Evolutionary conservation across 2,888 invertebrate genomes (phyloP).

Genomic region (Heliothis peltigera): DNA sequence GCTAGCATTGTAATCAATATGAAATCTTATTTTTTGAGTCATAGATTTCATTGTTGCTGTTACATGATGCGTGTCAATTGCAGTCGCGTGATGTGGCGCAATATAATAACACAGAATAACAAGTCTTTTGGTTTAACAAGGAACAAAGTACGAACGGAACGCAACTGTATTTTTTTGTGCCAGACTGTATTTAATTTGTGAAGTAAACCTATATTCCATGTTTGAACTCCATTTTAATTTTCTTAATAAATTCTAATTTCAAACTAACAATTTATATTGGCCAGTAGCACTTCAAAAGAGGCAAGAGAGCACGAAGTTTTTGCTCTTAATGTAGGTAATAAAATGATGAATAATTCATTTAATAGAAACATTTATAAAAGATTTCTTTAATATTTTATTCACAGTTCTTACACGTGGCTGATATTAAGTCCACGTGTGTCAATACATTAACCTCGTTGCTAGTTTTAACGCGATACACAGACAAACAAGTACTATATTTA

Average conservation of each 20-base stretch:
- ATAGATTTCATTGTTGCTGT: constrained; percentile 49
- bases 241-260: neutral
- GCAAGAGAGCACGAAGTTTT: neutral
- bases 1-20: constrained; percentile 31
- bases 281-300: neutral
- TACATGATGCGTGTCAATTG: constrained; percentile 12
- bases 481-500: neutral
- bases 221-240: neutral
- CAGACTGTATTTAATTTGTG: neutral
- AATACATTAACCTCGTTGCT: constrained; percentile 34
- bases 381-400: constrained; percentile 23
- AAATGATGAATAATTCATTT: constrained; percentile 28
- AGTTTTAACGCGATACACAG: constrained; percentile 11
- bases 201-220: neutral
- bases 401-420: constrained; percentile 30
- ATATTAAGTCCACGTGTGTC: constrained; percentile 38
- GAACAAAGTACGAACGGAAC: neutral
- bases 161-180: neutral
- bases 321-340: neutral
- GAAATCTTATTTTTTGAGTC: constrained; percentile 35
- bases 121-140: constrained; percentile 17
- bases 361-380: constrained; percentile 28
- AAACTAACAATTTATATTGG: neutral
- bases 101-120: constrained; percentile 30
- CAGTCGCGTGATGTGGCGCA: constrained; percentile 48